These are phyloP conservation scores for Acrobasis repandana DNA, from an alignment of 2,888 invertebrate species.

Conservation along the genomic window DNA sequence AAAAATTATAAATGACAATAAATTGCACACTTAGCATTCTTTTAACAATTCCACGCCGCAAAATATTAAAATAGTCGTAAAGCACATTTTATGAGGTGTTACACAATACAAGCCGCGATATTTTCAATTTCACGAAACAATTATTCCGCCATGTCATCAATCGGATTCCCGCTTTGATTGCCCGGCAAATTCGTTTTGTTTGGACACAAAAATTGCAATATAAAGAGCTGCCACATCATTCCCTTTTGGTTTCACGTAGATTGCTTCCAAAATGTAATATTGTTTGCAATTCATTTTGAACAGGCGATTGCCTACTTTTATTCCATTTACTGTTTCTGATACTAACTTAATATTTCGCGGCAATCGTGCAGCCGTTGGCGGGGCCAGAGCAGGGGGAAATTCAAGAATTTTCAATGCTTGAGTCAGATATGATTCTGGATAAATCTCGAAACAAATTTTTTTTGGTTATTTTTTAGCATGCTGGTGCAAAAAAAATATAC, in stretches of 20 bases:
- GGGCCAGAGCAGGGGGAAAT: conserved; percentile 23
- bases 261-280: conserved; percentile 81
- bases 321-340: conserved; percentile 64
- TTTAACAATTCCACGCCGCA: conserved; percentile 2
- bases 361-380: conserved; percentile 46
- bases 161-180: conserved; percentile 83
- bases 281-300: conserved; percentile 81
- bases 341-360: conserved; percentile 65
- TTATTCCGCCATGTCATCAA: conserved; percentile 82
- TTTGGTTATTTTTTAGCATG: too few species aligned
- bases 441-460: too few species aligned
- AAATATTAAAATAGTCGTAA: conserved; percentile 30
- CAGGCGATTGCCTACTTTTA: conserved; percentile 76
- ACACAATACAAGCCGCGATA: conserved; percentile 67
- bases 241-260: conserved; percentile 82
- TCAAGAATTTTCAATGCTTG: too few species aligned
- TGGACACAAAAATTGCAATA: conserved; percentile 83
- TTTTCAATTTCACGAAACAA: conserved; percentile 83
- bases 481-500: too few species aligned
- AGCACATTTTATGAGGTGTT: conserved; percentile 62
- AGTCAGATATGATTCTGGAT: too few species aligned
- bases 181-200: conserved; percentile 83
- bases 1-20: not conserved
- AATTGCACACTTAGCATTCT: conserved; percentile 1
- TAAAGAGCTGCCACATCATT: conserved; percentile 83